Evolutionary conservation across 2,888 invertebrate species (phyloP), one percentile per base, ranked within the genome.

Genomic region (Noctua comes): DNA sequence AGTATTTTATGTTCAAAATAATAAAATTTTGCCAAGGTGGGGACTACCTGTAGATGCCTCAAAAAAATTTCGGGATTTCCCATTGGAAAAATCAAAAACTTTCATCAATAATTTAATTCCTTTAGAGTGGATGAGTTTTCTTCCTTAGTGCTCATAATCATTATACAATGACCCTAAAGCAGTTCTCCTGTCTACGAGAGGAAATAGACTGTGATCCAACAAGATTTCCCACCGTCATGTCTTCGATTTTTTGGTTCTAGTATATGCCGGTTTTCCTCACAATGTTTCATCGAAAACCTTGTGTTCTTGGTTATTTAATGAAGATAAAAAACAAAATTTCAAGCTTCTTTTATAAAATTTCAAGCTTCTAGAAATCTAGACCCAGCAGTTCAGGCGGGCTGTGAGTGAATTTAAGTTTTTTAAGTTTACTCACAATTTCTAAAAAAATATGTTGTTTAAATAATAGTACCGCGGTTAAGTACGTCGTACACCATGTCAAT

Each of bases 401-500:
- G 27, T 59, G 16, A 27, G 7, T 27, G 16, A 27, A 18, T 31
- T 62, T 27, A 16, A 59, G 6, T 0, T 27, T 59, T 31, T 59
- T 59, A 27, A 59, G 16, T 6, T 27, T 18, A 18, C 64, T 64
- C 3, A 74, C 7, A 27, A 24, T 51, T 24, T 24, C 27, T 57
- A 2, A 6, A 43, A 43, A 64, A 76, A 51, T 64, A 2, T n/a
- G 8, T 1, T 64, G 5, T 65, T 27, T 54, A 62, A 72, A 85
- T 89, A 88, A 88, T 87, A 88, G 31, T 71, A 76, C 80, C 66
- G 83, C 77, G 77, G 64, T 48, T 64, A 31, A 54, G 68, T 74
- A 74, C 77, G 40, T 65, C 62, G 48, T 68, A 64, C 71, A 89
- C 90, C 88, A 90, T 87, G 89, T 90, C 91, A 92, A 91, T 93